Evolutionary conservation across 2,113 vertebrate species (phyloP).

Genomic region (Phrynosoma blainvillii): DNA sequence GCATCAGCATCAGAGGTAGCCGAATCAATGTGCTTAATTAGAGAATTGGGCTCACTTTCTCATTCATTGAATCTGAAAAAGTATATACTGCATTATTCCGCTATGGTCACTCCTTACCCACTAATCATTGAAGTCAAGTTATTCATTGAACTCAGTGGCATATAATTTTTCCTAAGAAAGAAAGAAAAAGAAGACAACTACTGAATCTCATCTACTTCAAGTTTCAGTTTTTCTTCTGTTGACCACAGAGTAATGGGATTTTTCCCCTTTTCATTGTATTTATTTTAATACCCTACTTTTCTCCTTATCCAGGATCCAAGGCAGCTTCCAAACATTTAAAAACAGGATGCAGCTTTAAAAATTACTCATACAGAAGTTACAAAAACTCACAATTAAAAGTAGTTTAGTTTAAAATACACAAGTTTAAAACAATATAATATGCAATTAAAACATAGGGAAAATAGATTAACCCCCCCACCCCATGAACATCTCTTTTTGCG

Average conservation of each 20-base stretch:
- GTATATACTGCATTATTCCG: not conserved
- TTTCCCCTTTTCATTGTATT: slow-evolving; percentile 5
- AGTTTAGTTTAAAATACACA: no score
- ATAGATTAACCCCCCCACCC: no score
- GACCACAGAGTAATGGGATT: slow-evolving; percentile 7
- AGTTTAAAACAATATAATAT: no score
- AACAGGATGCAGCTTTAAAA: not conserved
- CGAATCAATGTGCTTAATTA: not conserved
- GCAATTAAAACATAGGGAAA: no score
- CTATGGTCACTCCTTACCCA: not conserved
- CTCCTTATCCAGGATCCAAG: no score
- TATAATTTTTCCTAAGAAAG: no score
- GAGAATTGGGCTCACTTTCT: not conserved
- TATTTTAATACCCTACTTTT: no score
- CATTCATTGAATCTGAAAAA: not conserved
- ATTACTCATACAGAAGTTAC: no score
- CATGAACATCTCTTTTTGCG: no score
- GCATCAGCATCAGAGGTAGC: not conserved
- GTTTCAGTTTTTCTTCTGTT: slow-evolving; percentile 27
- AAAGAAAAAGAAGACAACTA: no score
- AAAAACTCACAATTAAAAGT: no score
- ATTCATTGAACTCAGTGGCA: no score
- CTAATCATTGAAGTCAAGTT: not conserved
- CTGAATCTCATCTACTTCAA: slow-evolving; percentile 10
- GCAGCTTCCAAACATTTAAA: not conserved